Conservation (phyloP, 2,797 vertebrate species). For the Onychomys leucogaster region DNA sequence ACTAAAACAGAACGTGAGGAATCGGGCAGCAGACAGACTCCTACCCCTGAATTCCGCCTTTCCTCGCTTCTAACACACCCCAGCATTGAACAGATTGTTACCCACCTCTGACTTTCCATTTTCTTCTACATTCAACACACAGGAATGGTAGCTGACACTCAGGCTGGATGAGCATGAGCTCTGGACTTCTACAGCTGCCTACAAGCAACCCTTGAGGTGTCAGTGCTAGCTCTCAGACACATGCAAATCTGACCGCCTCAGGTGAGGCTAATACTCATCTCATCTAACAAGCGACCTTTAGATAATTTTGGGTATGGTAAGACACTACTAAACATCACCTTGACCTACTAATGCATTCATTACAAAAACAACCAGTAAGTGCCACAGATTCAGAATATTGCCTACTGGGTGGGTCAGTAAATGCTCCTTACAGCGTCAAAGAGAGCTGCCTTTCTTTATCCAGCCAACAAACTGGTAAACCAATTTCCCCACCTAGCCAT, state of each 20-base stretch:
- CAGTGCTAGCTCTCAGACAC: background rate
- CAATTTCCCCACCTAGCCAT: background rate
- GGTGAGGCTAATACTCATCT: background rate
- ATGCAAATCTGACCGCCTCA: background rate
- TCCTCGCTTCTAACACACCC: background rate
- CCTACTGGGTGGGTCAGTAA: background rate
- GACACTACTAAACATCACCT: background rate
- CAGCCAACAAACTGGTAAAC: background rate
- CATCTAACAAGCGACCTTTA: background rate
- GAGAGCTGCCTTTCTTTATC: background rate
- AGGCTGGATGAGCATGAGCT: background rate
- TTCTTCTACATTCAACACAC: background rate
- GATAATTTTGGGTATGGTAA: background rate
- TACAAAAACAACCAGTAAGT: background rate
- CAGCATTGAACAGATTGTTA: background rate
- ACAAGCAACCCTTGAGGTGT: background rate
- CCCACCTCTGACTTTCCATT: background rate
- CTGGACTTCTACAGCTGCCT: background rate
- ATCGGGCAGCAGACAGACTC: background rate
- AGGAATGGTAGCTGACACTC: background rate
- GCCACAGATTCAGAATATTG: background rate
- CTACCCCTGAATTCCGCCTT: background rate
- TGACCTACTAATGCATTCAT: background rate
- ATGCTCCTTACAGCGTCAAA: background rate
- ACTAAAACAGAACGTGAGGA: background rate